These are phyloP conservation scores for Chaenocephalus aceratus DNA, from an alignment of 2,113 vertebrate species.

Conservation along the genomic window DNA sequence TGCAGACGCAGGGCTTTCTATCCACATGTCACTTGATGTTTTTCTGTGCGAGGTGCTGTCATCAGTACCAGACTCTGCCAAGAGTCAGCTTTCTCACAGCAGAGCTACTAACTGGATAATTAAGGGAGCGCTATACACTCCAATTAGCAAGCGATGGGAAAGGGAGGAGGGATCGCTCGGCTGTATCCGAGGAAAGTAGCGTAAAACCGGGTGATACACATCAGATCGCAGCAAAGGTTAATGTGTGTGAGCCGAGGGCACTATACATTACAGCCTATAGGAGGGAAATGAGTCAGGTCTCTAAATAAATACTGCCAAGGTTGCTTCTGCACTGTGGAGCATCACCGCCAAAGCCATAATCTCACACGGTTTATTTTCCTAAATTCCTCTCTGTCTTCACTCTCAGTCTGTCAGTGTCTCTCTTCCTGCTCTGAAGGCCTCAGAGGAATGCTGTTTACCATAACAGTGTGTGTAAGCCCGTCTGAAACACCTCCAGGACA, in stretches of 20 bases:
- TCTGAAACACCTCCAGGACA: conserved; percentile 58
- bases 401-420: conserved; percentile 36
- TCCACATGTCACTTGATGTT: conserved; percentile 21
- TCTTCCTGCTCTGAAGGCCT: conserved; percentile 53
- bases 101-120: conserved; percentile 72
- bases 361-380: conserved; percentile 70
- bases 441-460: conserved; percentile 61
- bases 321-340: conserved; percentile 56
- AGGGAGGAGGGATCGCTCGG: conserved; percentile 50
- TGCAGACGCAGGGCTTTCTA: conserved; percentile 15
- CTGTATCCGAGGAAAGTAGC: conserved; percentile 47
- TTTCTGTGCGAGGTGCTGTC: conserved; percentile 36
- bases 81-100: conserved; percentile 55
- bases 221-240: conserved; percentile 62
- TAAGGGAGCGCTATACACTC: conserved; percentile 68
- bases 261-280: conserved; percentile 60
- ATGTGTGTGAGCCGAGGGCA: conserved; percentile 61
- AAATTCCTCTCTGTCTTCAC: conserved; percentile 28
- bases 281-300: conserved; percentile 72
- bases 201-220: conserved; percentile 42
- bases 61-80: conserved; percentile 51
- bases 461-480: conserved; percentile 46
- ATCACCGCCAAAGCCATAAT: conserved; percentile 71
- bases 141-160: conserved; percentile 72
- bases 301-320: conserved; percentile 75